Evolutionary conservation across 1,140 invertebrate species (phyloP), one percentile per base, ranked within the genome.

Genomic region (Diachasma alloeum): DNA sequence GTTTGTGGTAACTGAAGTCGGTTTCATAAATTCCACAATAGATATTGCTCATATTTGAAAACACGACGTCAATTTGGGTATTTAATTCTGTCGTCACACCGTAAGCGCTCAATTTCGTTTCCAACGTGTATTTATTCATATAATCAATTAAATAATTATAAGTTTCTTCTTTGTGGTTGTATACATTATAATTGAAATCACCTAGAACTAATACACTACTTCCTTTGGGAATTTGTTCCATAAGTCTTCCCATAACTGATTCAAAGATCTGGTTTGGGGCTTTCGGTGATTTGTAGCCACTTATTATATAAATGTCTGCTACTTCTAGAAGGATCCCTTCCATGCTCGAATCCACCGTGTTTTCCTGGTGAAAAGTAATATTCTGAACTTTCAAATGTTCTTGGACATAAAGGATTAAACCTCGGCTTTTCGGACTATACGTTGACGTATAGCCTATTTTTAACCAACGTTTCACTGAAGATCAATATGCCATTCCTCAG

Each of bases 11-110:
- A 69, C 67, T 39, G 39, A 69, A 39, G 17, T 69, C 39, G 15
- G 67, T 69, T 69, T 39, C 67, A 42, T 69, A 69, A n/a, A 69
- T 36, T n/a, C 26, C 67, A 42, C 67, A 69, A n/a, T 69, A 31
- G 10, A 11, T 39, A 37, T n/a, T n/a, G 11, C 3, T 37, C 31
- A 39, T 39, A 69, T 69, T 69, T 0, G 67, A 15, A 69, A 69
- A 69, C 36, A 69, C 22, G 4, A 69, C 67, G 36, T 69, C 67
- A 37, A 69, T 69, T 69, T 69, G 67, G 9, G 67, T 69, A 39
- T 69, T 15, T 42, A 69, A 42, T 39, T 37, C 15, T 17, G 37
- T 69, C 39, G 67, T 69, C 4, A 69, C 19, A 19, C 67, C 39
- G 13, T 39, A 26, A 37, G 67, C 0, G 8, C 31, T 11, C 37